A percentile compares a stretch with the other conserved stretches of the same genome.
Evolutionary conservation across 2,113 vertebrate genomes (phyloP).

Genomic region (Semicossyphus pulcher): DNA sequence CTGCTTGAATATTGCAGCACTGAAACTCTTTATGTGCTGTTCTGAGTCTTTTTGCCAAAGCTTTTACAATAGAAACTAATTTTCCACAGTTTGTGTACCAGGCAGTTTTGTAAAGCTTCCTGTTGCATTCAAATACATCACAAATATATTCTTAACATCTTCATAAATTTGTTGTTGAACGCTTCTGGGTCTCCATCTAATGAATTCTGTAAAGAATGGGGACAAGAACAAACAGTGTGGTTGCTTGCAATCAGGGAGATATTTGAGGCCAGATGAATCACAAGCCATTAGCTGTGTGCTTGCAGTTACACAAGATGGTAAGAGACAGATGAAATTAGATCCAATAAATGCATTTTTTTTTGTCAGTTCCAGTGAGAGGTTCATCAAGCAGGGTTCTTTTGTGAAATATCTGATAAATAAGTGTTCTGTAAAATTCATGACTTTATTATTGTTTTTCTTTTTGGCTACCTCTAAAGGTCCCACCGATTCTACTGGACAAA

Average conservation of each 20-base stretch:
- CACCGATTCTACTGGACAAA: conserved; percentile 92
- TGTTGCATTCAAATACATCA: not conserved
- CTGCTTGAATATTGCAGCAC: not conserved
- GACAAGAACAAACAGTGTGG: not conserved
- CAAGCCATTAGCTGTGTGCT: conserved; percentile 64
- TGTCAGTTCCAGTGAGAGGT: not conserved
- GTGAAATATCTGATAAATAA: not conserved
- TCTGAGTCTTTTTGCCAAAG: conserved; percentile 4
- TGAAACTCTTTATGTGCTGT: conserved; percentile 1
- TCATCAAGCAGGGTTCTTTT: conserved; percentile 25
- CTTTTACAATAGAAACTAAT: conserved; percentile 13
- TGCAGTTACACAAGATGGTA: conserved; percentile 35
- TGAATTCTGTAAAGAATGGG: conserved; percentile 11
- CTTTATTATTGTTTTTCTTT: not conserved
- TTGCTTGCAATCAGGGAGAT: conserved; percentile 29
- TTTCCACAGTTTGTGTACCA: not conserved
- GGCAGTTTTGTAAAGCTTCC: not conserved
- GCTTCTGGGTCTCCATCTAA: conserved; percentile 14
- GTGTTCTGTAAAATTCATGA: not conserved
- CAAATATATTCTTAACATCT: not conserved
- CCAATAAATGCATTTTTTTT: conserved; percentile 4
- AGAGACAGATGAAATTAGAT: conserved; percentile 45
- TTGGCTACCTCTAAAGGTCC: conserved; percentile 84
- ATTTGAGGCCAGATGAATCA: conserved; percentile 49
- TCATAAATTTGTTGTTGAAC: not conserved